A percentile compares a stretch with the other conserved stretches of the same genome.
phyloP scores from a whole-genome alignment of 2,113 vertebrate species.

The Sisor rabdophorus region DNA sequence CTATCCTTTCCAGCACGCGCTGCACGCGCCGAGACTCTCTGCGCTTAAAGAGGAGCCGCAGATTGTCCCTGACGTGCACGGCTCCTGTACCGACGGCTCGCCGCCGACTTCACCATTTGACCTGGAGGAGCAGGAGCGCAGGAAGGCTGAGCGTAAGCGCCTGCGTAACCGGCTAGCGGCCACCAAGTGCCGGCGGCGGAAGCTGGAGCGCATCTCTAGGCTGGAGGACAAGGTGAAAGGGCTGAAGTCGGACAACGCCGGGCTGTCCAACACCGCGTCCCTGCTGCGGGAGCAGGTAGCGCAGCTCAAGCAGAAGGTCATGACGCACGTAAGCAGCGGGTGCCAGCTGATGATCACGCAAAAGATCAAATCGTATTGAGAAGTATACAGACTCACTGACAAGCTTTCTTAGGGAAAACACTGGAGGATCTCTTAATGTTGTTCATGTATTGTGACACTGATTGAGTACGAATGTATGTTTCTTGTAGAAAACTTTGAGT shows the following conservation, averaged over 20 bases:
- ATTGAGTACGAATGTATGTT: constrained; percentile 47
- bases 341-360: constrained; percentile 86
- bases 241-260: constrained; percentile 85
- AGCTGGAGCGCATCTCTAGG: constrained; percentile 88
- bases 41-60: constrained; percentile 85
- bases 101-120: constrained; percentile 86
- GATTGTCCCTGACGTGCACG: constrained; percentile 81
- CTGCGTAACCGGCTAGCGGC: constrained; percentile 86
- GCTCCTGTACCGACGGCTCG: constrained; percentile 77
- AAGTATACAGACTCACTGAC: constrained; percentile 44
- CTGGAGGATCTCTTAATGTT: constrained; percentile 58
- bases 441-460: constrained; percentile 57
- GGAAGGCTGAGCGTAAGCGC: constrained; percentile 87
- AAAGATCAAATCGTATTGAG: constrained; percentile 78
- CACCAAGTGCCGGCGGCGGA: constrained; percentile 87
- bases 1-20: constrained; percentile 69
- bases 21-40: constrained; percentile 53
- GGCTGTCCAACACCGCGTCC: constrained; percentile 81
- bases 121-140: constrained; percentile 85
- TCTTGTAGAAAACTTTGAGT: constrained; percentile 52
- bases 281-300: constrained; percentile 86
- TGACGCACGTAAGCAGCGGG: constrained; percentile 87
- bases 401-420: constrained; percentile 50
- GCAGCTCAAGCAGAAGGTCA: constrained; percentile 88
- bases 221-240: constrained; percentile 89